Evolutionary conservation across 1,140 invertebrate genomes (phyloP).

Genomic region (Drosophila ohnishii): DNA sequence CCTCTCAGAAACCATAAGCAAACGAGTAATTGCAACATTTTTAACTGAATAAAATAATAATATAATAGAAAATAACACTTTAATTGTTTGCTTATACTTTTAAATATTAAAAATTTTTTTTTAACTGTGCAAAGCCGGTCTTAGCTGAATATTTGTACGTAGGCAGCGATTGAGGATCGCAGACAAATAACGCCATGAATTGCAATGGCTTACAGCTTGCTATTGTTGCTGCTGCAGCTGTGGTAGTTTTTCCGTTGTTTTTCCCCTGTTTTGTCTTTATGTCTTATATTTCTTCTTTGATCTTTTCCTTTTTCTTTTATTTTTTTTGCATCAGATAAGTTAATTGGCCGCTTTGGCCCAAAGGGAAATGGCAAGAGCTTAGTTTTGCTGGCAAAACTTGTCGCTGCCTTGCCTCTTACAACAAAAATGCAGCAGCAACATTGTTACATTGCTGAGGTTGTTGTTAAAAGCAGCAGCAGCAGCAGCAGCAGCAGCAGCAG

Average conservation of each 20-base stretch:
- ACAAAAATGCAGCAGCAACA: slow-evolving; percentile 34
- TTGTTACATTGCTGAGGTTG: slow-evolving; percentile 16
- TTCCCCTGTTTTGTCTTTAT: neutral
- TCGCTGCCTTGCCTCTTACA: slow-evolving; percentile 35
- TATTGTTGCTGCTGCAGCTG: slow-evolving; percentile 51
- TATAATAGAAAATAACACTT: no score
- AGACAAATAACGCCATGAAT: slow-evolving; percentile 56
- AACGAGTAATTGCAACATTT: neutral
- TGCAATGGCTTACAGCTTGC: slow-evolving; percentile 15
- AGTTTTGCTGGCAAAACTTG: slow-evolving; percentile 45
- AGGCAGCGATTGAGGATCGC: slow-evolving; percentile 51
- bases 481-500: neutral
- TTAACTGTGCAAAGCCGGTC: neutral
- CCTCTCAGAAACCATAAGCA: neutral
- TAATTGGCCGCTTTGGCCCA: slow-evolving; percentile 79
- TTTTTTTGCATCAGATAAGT: slow-evolving; percentile 67
- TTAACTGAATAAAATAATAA: neutral
- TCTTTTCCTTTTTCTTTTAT: slow-evolving; percentile 16
- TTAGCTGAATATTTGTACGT: slow-evolving; percentile 13
- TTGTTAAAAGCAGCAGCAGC: neutral
- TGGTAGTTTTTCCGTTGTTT: slow-evolving; percentile 11
- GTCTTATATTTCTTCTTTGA: slow-evolving; percentile 7
- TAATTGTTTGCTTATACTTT: neutral
- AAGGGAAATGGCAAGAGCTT: slow-evolving; percentile 57
- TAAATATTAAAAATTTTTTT: neutral